A percentile compares a stretch with the other conserved stretches of the same genome.
Conservation (phyloP, 1,140 invertebrate species). For the Cyphomyrmex costatus region DNA sequence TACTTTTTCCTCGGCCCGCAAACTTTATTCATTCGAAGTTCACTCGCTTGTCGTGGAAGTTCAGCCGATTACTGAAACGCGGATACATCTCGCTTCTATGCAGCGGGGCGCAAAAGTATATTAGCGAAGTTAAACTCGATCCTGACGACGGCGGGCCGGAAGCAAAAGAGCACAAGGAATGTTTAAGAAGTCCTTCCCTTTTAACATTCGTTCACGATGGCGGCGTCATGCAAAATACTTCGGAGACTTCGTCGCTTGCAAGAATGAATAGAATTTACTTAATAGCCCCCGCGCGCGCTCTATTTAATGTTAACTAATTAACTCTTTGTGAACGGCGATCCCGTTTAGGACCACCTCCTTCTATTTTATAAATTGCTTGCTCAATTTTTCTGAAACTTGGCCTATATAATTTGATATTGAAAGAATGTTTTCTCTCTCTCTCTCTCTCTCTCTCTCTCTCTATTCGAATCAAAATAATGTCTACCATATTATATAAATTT, state of each 20-base stretch:
- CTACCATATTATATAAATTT: too few species aligned
- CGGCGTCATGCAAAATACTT: constrained; percentile 59
- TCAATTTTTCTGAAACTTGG: too few species aligned
- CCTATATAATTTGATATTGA: too few species aligned
- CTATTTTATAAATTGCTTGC: too few species aligned
- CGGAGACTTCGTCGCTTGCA: constrained; percentile 30
- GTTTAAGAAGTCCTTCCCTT: constrained; percentile 55
- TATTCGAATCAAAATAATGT: too few species aligned
- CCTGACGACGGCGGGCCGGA: constrained; percentile 42
- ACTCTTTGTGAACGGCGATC: neutral
- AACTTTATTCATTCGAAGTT: constrained; percentile 65
- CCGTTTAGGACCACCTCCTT: too few species aligned
- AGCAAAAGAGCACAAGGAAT: constrained; percentile 60
- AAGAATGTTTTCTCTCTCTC: too few species aligned
- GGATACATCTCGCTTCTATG: constrained; percentile 63
- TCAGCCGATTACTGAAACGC: constrained; percentile 59
- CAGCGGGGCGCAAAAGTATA: constrained; percentile 62
- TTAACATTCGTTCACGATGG: constrained; percentile 57
- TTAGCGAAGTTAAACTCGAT: constrained; percentile 65
- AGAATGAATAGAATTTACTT: constrained; percentile 56
- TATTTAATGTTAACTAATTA: constrained; percentile 46
- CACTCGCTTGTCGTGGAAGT: constrained; percentile 57
- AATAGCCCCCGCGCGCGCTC: constrained; percentile 10
- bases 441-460: too few species aligned
- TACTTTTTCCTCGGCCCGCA: constrained; percentile 44